Evolutionary conservation across 2,888 invertebrate species (phyloP), one percentile per base, ranked within the genome.

Genomic region (Branchipolynoe longqiensis): DNA sequence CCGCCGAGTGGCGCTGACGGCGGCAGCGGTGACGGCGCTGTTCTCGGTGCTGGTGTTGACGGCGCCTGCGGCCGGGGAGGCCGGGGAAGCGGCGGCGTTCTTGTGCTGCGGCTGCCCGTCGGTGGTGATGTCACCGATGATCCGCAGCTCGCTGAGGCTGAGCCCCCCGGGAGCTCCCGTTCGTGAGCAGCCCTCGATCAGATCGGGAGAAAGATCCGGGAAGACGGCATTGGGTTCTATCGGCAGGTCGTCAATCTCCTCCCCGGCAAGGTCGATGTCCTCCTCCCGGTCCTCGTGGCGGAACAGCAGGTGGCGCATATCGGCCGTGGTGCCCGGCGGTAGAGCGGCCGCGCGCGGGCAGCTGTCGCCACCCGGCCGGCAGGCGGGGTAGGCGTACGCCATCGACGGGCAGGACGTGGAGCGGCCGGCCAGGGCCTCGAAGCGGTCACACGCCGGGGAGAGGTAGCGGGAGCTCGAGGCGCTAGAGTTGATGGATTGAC

Each of bases 181-280:
- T n/a, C n/a, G n/a, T n/a, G n/a, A n/a, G n/a, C 62, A 62, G 41
- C 62, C 84, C 0, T 83, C 83, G 0, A 40, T 36, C 8, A 84
- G 56, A 3, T 86, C 86, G 8, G 86, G 86, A 31, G 56, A 36
- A 33, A 86, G 74, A 0, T 86, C 86, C 4, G 86, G 86, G 78
- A 82, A 86, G 78, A 73, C 33, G 22, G 25, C 33, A 31, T 56
- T 83, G 3, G 86, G 86, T 84, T 82, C 86, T 0, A 86, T 84
- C 0, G 86, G 86, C 28, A 86, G 84, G 78, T 86, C 86, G 18
- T 83, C 74, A 31, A 86, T 86, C 48, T 74, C 83, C 56, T 86
- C 86, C 22, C 86, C 86, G 22, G 40, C 86, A 0, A 86, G 83
- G 62, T 84, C 40, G 14, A 84, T 58, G 48, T 86, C 86, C 8